phyloP scores from a whole-genome alignment of 2,888 invertebrate species.

The Elmis aenea region DNA sequence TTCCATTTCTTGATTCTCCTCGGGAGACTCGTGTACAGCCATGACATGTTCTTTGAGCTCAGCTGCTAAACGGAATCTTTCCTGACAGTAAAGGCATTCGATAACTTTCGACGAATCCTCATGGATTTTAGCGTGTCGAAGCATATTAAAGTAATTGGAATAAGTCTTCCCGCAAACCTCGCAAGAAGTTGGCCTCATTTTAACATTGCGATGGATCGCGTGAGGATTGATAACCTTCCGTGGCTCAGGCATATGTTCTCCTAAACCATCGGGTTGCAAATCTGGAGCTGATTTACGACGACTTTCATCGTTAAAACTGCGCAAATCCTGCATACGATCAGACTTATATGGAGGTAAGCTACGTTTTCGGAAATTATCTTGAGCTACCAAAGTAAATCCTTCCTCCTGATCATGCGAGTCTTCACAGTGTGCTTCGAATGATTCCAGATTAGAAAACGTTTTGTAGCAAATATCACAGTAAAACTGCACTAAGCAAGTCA shows the following conservation, averaged over 20 bases:
- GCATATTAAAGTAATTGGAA: slow-evolving; percentile 53
- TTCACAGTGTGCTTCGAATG: slow-evolving; percentile 38
- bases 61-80: slow-evolving; percentile 52
- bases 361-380: slow-evolving; percentile 29
- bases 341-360: too few species aligned
- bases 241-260: slow-evolving; percentile 4
- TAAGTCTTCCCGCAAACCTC: slow-evolving; percentile 54
- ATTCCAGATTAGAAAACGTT: slow-evolving; percentile 34
- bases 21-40: slow-evolving; percentile 33
- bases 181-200: slow-evolving; percentile 38
- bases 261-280: slow-evolving; percentile 8
- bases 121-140: slow-evolving; percentile 53
- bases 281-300: neutral
- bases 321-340: neutral
- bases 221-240: slow-evolving; percentile 6
- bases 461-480: slow-evolving; percentile 44
- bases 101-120: slow-evolving; percentile 51
- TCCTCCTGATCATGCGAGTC: slow-evolving; percentile 38
- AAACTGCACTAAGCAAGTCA: slow-evolving; percentile 36
- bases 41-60: slow-evolving; percentile 56
- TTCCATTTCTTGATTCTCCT: neutral
- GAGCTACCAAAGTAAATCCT: slow-evolving; percentile 13
- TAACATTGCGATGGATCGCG: slow-evolving; percentile 5
- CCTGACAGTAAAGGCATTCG: slow-evolving; percentile 57
- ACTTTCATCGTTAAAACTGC: neutral